Evolutionary conservation across 2,888 invertebrate genomes (phyloP), one percentile per base, ranked within the genome.

Genomic region (Cataglyphis altisquamis): DNA sequence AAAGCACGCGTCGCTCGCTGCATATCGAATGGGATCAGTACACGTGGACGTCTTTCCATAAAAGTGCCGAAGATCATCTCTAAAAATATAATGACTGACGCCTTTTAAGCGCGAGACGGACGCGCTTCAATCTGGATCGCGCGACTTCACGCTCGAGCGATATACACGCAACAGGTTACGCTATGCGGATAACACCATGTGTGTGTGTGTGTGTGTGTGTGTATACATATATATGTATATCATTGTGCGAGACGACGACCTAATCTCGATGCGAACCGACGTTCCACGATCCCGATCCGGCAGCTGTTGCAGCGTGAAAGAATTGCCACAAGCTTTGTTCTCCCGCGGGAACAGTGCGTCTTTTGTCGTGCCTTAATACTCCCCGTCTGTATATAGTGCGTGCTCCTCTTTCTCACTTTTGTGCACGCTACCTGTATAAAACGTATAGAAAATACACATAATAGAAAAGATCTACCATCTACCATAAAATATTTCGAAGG

Each of bases 31-130:
- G 48, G 45, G 10, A 80, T 63, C 60, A 10, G 45, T 66, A 72
- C 67, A 72, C 62, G 63, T 52, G 60, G 66, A 80, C 70, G 83
- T 74, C 86, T 82, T 85, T 86, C 85, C 86, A 89, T 88, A 88
- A 90, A 91, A 90, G 85, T 86, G 78, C 82, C 85, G 86, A 84
- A 72, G 87, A 88, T 91, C 90, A 91, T 91, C 84, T 89, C 90
- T 91, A 91, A 91, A 91, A 90, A 92, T 91, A 91, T 88, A 90
- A 90, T 87, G 84, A 90, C 85, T 70, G 87, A 84, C 86, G 84
- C 72, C 68, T 84, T 83, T 74, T 73, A 73, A 78, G 39, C 84
- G 83, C 73, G 82, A 60, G 77, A 84, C 45, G 48, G 48, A 48
- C 74, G 66, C 39, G 72, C 81, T 77, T 85, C 83, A 62, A 89